A percentile compares a stretch with the other conserved stretches of the same genome.
phyloP scores from a whole-genome alignment of 2,888 invertebrate genomes.

The Blomia tropicalis region DNA sequence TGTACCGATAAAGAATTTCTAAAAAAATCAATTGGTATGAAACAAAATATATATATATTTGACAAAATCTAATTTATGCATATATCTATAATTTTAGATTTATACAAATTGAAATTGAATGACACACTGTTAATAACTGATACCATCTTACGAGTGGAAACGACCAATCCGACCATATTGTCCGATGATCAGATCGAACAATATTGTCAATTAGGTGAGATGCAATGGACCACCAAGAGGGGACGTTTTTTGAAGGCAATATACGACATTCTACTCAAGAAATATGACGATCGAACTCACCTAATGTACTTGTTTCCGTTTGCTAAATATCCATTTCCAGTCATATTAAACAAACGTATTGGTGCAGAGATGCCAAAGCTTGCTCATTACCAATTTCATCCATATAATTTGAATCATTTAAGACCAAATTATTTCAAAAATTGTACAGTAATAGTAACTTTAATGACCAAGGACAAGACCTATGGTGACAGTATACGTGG shows the following conservation, averaged over 20 bases:
- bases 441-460: not conserved
- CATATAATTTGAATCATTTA: not conserved
- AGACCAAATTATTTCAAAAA: not conserved
- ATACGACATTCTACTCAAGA: not conserved
- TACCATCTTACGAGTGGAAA: not conserved
- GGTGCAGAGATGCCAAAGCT: no score
- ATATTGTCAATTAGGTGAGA: no score
- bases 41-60: not conserved
- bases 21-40: not conserved
- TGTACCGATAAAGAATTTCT: not conserved
- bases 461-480: not conserved
- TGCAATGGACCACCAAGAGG: not conserved
- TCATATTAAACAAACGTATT: not conserved
- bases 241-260: not conserved
- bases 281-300: not conserved
- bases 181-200: not conserved
- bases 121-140: slow-evolving; percentile 6
- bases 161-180: not conserved
- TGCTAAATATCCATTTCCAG: slow-evolving; percentile 1
- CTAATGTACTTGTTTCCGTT: slow-evolving; percentile 8
- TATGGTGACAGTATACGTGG: not conserved
- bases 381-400: not conserved
- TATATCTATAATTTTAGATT: not conserved
- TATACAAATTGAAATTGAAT: not conserved
- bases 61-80: not conserved